Evolutionary conservation across 2,797 vertebrate genomes (phyloP).

Genomic region (Anabacerthia variegaticeps): DNA sequence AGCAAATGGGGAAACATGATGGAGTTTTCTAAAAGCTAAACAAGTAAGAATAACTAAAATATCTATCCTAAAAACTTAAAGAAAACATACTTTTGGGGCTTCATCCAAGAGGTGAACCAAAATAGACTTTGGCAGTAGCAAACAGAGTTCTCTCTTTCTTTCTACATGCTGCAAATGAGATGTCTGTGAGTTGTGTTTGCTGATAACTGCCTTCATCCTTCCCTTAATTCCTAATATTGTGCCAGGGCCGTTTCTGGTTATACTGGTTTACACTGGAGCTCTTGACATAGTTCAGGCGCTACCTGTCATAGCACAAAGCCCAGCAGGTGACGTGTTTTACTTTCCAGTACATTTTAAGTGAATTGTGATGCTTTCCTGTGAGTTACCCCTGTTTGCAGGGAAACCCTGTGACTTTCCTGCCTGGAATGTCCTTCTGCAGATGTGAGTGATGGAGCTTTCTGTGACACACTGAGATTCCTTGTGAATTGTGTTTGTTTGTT

Average conservation of each 20-base stretch:
- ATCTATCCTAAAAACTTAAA: background rate
- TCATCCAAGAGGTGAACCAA: background rate
- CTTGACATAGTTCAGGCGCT: background rate
- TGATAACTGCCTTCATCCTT: background rate
- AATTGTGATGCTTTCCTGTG: no score
- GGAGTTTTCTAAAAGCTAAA: background rate
- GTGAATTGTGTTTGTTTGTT: no score
- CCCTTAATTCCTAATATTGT: background rate
- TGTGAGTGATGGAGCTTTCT: no score
- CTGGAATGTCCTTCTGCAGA: no score
- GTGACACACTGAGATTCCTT: no score
- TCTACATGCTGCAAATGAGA: rapidly evolving
- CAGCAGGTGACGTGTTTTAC: no score
- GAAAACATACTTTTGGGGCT: background rate
- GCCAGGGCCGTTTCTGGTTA: background rate
- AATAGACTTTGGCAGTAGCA: background rate
- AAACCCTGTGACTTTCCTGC: no score
- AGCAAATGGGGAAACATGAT: background rate
- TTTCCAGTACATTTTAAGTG: no score
- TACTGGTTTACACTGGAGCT: background rate
- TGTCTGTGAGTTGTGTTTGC: rapidly evolving
- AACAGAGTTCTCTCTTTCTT: background rate
- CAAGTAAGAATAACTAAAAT: background rate
- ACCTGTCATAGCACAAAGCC: no score
- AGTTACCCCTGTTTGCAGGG: no score